Evolutionary conservation across 2,888 invertebrate species (phyloP), one percentile per base, ranked within the genome.

Genomic region (Arctia plantaginis): DNA sequence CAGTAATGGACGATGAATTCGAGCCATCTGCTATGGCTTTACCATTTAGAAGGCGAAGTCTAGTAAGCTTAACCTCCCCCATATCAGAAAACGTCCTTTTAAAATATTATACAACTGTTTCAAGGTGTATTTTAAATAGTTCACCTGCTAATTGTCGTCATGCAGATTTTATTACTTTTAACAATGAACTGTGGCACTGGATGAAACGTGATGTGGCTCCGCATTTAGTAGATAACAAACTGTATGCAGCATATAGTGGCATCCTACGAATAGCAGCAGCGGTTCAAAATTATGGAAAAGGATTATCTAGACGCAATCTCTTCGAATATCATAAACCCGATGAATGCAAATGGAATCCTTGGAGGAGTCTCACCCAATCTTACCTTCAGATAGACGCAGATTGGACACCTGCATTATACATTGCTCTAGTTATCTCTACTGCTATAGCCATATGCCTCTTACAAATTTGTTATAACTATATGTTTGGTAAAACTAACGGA

Each of bases 181-280:
- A 95, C 78, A 93, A 92, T 72, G 94, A 93, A 39, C 80, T 95
- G 64, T 95, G 95, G 95, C 92, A 93, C 76, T 95, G 95, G 95
- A 92, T 95, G 93, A 94, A 94, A 80, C 90, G 90, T 27, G 92
- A 93, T 18, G 91, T 95, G 0, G 94, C 95, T 7, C 92, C 94
- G 12, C 94, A 93, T 80, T 88, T 95, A 8, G 80, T 86, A 2
- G 94, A 95, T 66, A 95, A 95, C 73, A 90, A 91, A 69, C 84
- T 95, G 62, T 95, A 93, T 72, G 84, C 93, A 20, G 94, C 95
- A 10, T 95, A 91, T 72, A 95, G 94, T 0, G 95, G 95, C 4
- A 87, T 94, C 2, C 82, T 95, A 67, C 87, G 94, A 73, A 90
- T 95, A 86, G 95, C 94, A 20, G 95, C 94, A 12, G 92, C 94